A percentile compares a stretch with the other conserved stretches of the same genome.
Evolutionary conservation across 2,888 invertebrate genomes (phyloP).

Genomic region (Diaphora mendica): DNA sequence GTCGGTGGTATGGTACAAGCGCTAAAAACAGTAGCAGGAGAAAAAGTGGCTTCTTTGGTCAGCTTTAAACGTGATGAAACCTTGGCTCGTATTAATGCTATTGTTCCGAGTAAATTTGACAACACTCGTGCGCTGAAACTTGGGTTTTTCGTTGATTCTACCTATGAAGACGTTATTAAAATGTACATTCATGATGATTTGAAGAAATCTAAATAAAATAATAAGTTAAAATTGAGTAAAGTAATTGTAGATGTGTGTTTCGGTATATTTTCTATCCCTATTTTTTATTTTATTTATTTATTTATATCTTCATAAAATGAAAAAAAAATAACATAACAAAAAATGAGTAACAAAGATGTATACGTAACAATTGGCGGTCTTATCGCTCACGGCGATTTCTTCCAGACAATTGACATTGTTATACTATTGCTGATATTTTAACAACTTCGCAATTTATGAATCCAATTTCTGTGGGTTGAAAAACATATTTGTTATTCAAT

Average conservation of each 20-base stretch:
- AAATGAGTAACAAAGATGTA: too few species aligned
- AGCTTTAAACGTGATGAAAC: conserved; percentile 59
- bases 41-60: conserved; percentile 60
- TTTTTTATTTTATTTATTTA: background rate
- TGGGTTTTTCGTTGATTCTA: conserved; percentile 67
- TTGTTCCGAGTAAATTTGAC: conserved; percentile 71
- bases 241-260: background rate
- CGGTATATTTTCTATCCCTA: background rate
- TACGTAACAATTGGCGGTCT: too few species aligned
- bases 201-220: conserved; percentile 21
- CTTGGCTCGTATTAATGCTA: conserved; percentile 64
- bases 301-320: too few species aligned
- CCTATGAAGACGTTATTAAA: conserved; percentile 67
- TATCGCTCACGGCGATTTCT: too few species aligned
- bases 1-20: conserved; percentile 68
- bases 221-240: background rate
- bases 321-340: too few species aligned
- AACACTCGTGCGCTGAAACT: conserved; percentile 64
- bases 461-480: background rate
- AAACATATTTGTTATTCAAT: background rate
- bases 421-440: background rate
- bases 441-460: background rate
- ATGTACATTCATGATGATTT: conserved; percentile 61
- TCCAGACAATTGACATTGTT: too few species aligned
- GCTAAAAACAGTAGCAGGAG: conserved; percentile 66